Evolutionary conservation across 2,113 vertebrate species (phyloP), one percentile per base, ranked within the genome.

Genomic region (Neopipo cinnamomea): DNA sequence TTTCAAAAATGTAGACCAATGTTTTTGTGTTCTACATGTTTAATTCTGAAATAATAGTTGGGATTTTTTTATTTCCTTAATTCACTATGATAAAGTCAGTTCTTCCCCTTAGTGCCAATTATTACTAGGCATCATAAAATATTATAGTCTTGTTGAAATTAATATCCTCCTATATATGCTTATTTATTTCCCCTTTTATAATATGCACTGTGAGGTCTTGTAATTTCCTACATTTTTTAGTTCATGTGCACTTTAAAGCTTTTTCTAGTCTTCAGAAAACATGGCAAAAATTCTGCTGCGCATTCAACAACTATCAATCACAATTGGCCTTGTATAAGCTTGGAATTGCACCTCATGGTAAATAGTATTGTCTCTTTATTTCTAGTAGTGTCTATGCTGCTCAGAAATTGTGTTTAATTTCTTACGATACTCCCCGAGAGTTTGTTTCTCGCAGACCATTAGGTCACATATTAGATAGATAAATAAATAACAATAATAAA

Each of bases 1-100:
- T 56, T 28, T 3, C 4, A 15, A 55, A 71, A 44, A 42, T 6
- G 5, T 25, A 2, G 12, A 31, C 8, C 0, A 3, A 9, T 41
- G 1, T 2, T 83, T 50, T 33, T 55, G 19, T 33, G 4, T 62
- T 85, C 11, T 59, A 14, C 5, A 12, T 27, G 13, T 52, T 65
- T 76, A 41, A 58, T 37, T 17, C 4, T 53, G 15, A 62, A 89
- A 73, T 23, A 17, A 24, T 11, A 49, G 5, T 28, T 15, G 14
- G 8, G 12, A 31, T 46, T 46, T 42, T 17, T 55, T 41, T 50
- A 20, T 21, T 73, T 66, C 65, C 25, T 47, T 56, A 77, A 42
- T 81, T 80, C 12, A 41, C 4, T 27, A 3, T 50, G 13, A 59
- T 72, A 55, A 83, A 67, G 2, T 12, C 17, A 72, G 2, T n/a